Evolutionary conservation across 2,113 vertebrate genomes (phyloP), one percentile per base, ranked within the genome.

Genomic region (Cryptotis parvus): DNA sequence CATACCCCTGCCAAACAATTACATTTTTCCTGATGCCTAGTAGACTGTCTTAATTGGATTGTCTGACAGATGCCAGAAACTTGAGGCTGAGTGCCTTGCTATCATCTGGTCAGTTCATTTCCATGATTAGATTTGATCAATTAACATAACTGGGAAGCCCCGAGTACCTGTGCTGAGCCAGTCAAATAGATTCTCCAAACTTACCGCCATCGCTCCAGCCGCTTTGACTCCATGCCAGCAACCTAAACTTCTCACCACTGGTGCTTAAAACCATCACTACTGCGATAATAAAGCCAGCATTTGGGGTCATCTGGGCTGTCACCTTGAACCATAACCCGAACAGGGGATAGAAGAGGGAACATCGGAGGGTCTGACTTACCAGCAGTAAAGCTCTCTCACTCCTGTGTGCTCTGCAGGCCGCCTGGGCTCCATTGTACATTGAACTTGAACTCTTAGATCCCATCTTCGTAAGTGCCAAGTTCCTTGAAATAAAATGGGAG

Each of bases 41-140:
- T 49, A 80, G 79, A 61, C 58, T 84, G 11, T 73, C 61, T 94
- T 91, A 88, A 86, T 52, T 96, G 94, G 35, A 93, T 93, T 96
- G 95, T 68, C 86, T 91, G 78, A 80, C 79, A 65, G 41, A 90
- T 8, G 1, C 49, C 9, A 66, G 52, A 31, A 80, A 86, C 37
- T 35, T 90, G 39, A 75, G 78, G 33, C 90, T 65, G 70, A 91
- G 79, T 58, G 33, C 37, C 41, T 9, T 91, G 66, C 16, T 31
- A 41, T 89, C 87, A 63, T 26, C 8, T 65, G 82, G 31, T 85
- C 66, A 33, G 33, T 76, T 95, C 73, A 58, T 85, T 69, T 75
- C 37, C 33, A 14, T 73, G 89, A 88, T 94, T 91, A 27, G 76
- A 76, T 90, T 91, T 84, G 29, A 85, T 81, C 89, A 92, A 87